These are phyloP conservation scores for Nasonia longicornis DNA, from an alignment of 1,140 invertebrate genomes.

Conservation along the genomic window DNA sequence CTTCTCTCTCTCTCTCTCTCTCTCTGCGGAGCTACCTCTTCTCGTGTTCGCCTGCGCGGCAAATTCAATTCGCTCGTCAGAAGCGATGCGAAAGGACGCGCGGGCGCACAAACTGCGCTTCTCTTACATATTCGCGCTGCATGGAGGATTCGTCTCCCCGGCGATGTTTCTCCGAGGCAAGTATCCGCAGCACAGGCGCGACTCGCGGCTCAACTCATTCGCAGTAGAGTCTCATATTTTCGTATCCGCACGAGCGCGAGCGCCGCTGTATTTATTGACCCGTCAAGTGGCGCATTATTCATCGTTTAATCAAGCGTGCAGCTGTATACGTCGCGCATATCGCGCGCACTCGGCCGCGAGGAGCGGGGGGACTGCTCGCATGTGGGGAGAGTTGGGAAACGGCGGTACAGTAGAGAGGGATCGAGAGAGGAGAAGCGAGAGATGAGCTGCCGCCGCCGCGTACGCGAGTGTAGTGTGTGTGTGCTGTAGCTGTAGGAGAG, in stretches of 20 bases:
- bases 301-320: constrained; percentile 59
- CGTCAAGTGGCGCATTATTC: constrained; percentile 61
- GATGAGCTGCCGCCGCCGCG: constrained; percentile 60
- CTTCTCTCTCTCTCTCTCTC: too few relatives aligned
- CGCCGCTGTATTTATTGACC: constrained; percentile 59
- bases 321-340: constrained; percentile 35
- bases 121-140: neutral
- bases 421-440: constrained; percentile 49
- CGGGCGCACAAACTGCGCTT: too few relatives aligned
- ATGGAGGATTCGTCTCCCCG: constrained; percentile 14
- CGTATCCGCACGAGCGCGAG: constrained; percentile 20
- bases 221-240: constrained; percentile 47
- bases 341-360: neutral
- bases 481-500: neutral
- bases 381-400: too few relatives aligned
- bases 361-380: neutral
- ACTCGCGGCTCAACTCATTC: constrained; percentile 33
- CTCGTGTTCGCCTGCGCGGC: neutral
- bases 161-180: neutral
- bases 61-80: neutral
- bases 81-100: too few relatives aligned
- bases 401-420: too few relatives aligned
- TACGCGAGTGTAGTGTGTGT: neutral
- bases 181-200: neutral
- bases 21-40: neutral